phyloP scores from a whole-genome alignment of 2,888 invertebrate genomes.

The Piscicola geometra region DNA sequence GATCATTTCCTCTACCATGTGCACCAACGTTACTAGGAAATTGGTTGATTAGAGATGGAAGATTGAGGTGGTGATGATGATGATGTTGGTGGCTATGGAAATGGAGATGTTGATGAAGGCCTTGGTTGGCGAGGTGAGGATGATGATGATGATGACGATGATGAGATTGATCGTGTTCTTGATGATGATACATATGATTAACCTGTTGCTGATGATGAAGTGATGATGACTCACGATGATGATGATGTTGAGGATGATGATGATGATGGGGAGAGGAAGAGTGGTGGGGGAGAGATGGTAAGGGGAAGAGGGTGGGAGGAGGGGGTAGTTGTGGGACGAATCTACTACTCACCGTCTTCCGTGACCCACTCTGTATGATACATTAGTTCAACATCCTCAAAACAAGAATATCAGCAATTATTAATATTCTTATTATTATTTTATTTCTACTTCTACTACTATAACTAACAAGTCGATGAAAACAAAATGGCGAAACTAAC shows the following conservation, averaged over 20 bases:
- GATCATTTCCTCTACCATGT: too few species aligned
- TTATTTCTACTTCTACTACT: too few species aligned
- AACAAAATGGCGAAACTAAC: too few species aligned
- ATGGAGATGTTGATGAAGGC: neutral
- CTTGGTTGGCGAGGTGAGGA: neutral
- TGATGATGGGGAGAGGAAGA: neutral
- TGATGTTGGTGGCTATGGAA: slow-evolving; percentile 4
- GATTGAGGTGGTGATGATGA: neutral
- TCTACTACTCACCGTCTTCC: neutral
- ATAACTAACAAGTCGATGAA: neutral
- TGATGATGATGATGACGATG: neutral
- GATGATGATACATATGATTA: neutral
- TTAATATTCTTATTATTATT: too few species aligned
- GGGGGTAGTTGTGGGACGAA: neutral
- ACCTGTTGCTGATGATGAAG: neutral
- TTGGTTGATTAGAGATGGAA: neutral
- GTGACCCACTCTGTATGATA: too few species aligned
- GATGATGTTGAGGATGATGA: too few species aligned
- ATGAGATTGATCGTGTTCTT: neutral
- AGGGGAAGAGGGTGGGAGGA: neutral
- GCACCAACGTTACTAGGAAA: neutral
- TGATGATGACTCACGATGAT: too few species aligned
- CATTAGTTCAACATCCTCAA: too few species aligned
- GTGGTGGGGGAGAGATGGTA: neutral
- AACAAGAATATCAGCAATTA: too few species aligned